These are phyloP conservation scores for Paradoxurus hermaphroditus DNA, from an alignment of 2,113 vertebrate genomes.

Conservation along the genomic window DNA sequence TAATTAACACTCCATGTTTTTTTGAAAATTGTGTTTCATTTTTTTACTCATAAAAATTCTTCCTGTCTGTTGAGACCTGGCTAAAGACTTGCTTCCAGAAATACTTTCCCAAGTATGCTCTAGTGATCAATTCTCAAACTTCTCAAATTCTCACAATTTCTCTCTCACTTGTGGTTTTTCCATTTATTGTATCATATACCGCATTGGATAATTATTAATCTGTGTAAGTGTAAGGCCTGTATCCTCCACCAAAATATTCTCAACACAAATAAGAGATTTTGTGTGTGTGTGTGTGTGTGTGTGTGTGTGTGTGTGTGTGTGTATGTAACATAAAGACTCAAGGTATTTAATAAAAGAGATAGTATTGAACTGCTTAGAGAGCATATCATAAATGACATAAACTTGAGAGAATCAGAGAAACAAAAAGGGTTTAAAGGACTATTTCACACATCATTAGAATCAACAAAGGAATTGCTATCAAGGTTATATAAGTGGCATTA, in stretches of 20 bases:
- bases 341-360: not conserved
- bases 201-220: not conserved
- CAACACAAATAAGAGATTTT: not conserved
- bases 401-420: not conserved
- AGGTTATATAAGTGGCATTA: not conserved
- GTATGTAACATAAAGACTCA: not conserved
- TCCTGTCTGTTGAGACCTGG: not conserved
- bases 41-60: not conserved
- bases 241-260: not conserved
- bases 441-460: not conserved
- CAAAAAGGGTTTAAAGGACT: not conserved
- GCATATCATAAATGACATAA: not conserved
- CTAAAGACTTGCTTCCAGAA: not conserved
- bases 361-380: not conserved
- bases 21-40: not conserved
- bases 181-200: not conserved
- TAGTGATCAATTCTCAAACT: not conserved
- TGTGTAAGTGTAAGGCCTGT: not conserved
- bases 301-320: too few relatives aligned
- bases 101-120: not conserved
- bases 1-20: not conserved
- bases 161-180: not conserved
- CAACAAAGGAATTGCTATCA: not conserved
- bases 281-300: too few relatives aligned
- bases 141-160: not conserved